phyloP scores from a whole-genome alignment of 2,888 invertebrate species.

The Tachystola acroxantha region DNA sequence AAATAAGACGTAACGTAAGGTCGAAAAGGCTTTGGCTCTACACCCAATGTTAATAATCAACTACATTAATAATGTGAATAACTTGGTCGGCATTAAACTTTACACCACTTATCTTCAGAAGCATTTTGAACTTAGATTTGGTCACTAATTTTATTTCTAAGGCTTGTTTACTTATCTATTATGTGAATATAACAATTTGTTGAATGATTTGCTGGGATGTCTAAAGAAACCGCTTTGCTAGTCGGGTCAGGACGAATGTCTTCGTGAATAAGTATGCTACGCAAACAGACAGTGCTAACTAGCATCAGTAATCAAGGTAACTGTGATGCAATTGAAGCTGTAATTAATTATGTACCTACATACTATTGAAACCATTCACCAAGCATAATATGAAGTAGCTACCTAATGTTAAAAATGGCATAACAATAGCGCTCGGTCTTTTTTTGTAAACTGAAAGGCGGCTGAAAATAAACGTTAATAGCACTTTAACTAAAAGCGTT shows the following conservation, averaged over 20 bases:
- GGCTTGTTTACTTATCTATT: conserved; percentile 40
- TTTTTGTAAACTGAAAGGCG: background rate
- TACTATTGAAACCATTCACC: conserved; percentile 32
- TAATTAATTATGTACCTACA: no score
- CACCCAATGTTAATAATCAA: conserved; percentile 11
- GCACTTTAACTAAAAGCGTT: background rate
- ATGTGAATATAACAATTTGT: conserved; percentile 18
- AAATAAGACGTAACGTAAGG: conserved; percentile 1
- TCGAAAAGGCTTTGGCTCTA: conserved; percentile 21
- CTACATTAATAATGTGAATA: conserved; percentile 9
- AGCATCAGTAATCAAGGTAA: conserved; percentile 15
- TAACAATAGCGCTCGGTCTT: background rate
- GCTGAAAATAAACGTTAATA: background rate
- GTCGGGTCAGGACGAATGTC: conserved; percentile 22
- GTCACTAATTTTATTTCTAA: conserved; percentile 37
- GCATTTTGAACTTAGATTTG: conserved; percentile 27
- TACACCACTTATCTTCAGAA: conserved; percentile 16
- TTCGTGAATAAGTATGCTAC: conserved; percentile 16
- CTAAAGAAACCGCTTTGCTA: conserved; percentile 21
- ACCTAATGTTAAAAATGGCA: background rate
- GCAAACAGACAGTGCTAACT: conserved; percentile 24
- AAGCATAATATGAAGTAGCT: background rate
- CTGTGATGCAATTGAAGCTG: conserved; percentile 8
- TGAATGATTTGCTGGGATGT: conserved; percentile 18
- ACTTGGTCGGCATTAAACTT: conserved; percentile 6